Evolutionary conservation across 1,140 invertebrate species (phyloP).

Genomic region (Lamellibrachia luymesi): DNA sequence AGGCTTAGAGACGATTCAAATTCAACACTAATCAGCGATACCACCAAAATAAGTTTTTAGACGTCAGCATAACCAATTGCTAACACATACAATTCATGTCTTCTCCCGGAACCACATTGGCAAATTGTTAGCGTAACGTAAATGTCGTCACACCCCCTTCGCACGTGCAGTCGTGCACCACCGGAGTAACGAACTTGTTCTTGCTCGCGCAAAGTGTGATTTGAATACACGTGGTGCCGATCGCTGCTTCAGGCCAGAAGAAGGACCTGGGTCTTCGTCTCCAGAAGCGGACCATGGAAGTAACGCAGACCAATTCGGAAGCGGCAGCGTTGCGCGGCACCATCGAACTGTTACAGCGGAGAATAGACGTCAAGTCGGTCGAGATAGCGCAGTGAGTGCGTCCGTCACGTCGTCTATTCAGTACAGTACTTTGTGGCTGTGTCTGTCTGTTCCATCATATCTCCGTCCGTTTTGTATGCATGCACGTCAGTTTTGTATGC

Average conservation of each 20-base stretch:
- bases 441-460: not conserved
- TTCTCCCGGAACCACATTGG: too few species aligned
- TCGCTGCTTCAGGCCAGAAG: not conserved
- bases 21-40: too few species aligned
- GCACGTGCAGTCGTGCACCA: too few species aligned
- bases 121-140: too few species aligned
- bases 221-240: not conserved
- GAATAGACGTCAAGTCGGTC: not conserved
- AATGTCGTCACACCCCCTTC: too few species aligned
- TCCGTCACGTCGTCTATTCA: not conserved
- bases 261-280: not conserved
- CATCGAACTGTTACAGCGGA: not conserved
- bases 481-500: too few species aligned
- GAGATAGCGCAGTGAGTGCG: not conserved
- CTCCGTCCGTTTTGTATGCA: too few species aligned
- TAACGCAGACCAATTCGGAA: not conserved
- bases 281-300: not conserved
- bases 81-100: too few species aligned
- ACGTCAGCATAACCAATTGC: too few species aligned
- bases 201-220: not conserved
- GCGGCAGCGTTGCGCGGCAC: not conserved
- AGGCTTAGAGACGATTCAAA: too few species aligned
- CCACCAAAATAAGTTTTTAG: too few species aligned
- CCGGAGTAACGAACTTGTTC: too few species aligned
- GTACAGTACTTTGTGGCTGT: not conserved